Percentiles rank a stretch among this genome's conserved stretches.
phyloP scores from a whole-genome alignment of 2,797 vertebrate genomes.

The Scleropages formosus region DNA sequence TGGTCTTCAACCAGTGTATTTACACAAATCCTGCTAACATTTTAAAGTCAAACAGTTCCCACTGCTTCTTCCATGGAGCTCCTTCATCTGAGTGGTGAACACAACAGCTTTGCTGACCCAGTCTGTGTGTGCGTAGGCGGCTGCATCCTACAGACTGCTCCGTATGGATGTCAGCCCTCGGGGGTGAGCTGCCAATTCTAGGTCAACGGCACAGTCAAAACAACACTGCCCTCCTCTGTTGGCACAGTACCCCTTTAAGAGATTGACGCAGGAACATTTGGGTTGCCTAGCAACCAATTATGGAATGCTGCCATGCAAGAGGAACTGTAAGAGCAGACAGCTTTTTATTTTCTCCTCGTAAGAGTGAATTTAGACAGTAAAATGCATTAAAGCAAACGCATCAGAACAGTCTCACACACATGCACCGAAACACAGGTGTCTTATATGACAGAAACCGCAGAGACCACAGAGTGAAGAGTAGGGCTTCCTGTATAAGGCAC shows the following conservation, averaged over 20 bases:
- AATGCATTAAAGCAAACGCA: slow-evolving; percentile 10
- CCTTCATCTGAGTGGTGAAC: no score
- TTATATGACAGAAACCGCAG: neutral
- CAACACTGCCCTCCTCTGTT: slow-evolving; percentile 27
- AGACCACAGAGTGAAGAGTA: neutral
- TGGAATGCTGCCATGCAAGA: slow-evolving; percentile 38
- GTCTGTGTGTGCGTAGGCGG: neutral
- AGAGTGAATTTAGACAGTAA: slow-evolving; percentile 14
- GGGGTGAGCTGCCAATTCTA: neutral
- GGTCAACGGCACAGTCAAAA: slow-evolving; percentile 25
- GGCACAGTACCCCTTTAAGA: slow-evolving; percentile 40
- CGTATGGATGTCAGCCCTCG: neutral
- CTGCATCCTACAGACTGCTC: no score
- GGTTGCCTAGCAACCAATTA: slow-evolving; percentile 68
- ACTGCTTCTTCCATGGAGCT: no score
- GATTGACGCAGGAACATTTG: slow-evolving; percentile 49
- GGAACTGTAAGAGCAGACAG: slow-evolving; percentile 24
- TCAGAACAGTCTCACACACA: neutral
- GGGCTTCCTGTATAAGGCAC: neutral
- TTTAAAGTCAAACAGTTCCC: no score
- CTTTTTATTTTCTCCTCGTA: neutral
- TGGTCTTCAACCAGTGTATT: no score
- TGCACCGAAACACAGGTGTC: no score
- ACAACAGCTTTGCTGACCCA: no score
- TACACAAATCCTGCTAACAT: no score